Evolutionary conservation across 2,797 vertebrate species (phyloP), one percentile per base, ranked within the genome.

Genomic region (Molossus alvarezi): DNA sequence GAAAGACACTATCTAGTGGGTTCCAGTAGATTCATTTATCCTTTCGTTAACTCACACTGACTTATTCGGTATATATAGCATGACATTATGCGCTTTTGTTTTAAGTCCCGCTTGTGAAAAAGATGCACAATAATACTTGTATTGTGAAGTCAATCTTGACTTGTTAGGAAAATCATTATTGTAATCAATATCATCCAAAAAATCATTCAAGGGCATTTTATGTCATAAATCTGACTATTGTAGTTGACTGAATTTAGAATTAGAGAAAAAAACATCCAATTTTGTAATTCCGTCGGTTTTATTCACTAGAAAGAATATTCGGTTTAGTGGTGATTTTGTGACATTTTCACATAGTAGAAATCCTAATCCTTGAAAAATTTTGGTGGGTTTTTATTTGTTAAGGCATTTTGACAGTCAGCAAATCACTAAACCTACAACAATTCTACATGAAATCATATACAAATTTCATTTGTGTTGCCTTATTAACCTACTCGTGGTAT

Each of bases 151-250:
- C 71, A 76, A 73, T 88, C 88, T 92, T 87, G n/a, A 95, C 64
- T 95, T 27, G 7, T 88, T 91, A 94, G 45, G 55, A 94, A 95
- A 95, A 94, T 94, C 55, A 83, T 93, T 92, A 95, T 18, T 84
- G 14, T 9, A 55, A 77, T 97, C 79, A 93, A 65, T 92, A 95
- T 82, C 80, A 65, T 84, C 57, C 93, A 92, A 96, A 37, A 51
- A 86, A 85, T 93, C 18, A 10, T 48, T 95, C 58, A 94, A 94
- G 14, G n/a, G n/a, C 23, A 37, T 85, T 71, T 4, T 92, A 33
- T 79, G 14, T 87, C 84, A 79, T 75, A 91, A 77, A 64, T 11
- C 18, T 84, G 65, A 76, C 41, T 73, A 37, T 21, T 79, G 45
- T 85, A 29, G 10, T 82, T 81, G 91, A n/a, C 51, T 85, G 37